Evolutionary conservation across 2,888 invertebrate genomes (phyloP).

Genomic region (Penaeus monodon): DNA sequence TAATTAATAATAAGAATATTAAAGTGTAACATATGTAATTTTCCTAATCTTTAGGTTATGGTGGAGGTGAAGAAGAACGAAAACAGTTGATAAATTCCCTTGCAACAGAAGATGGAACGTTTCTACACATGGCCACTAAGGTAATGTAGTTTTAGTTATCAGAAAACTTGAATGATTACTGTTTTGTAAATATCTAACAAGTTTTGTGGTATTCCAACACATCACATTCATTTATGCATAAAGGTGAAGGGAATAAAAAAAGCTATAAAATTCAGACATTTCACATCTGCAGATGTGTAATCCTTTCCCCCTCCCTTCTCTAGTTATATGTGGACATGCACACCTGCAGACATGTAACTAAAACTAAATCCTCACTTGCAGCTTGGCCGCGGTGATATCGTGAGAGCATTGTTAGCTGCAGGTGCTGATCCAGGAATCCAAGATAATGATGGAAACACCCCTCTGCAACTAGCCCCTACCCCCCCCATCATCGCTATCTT

Average conservation of each 20-base stretch:
- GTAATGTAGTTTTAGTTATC: conserved; percentile 68
- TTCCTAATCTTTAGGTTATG: conserved; percentile 66
- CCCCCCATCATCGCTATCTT: conserved; percentile 74
- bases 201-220: too few relatives aligned
- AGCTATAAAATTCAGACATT: too few relatives aligned
- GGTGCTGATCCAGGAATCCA: conserved; percentile 76
- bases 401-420: conserved; percentile 74
- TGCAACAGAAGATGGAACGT: conserved; percentile 73
- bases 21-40: too few relatives aligned
- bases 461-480: conserved; percentile 73
- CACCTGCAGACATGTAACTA: too few relatives aligned
- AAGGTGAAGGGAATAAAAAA: too few relatives aligned
- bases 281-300: too few relatives aligned
- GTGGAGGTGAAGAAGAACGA: conserved; percentile 69
- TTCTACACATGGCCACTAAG: conserved; percentile 75
- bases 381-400: conserved; percentile 74
- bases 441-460: conserved; percentile 74
- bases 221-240: too few relatives aligned
- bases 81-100: conserved; percentile 72
- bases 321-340: too few relatives aligned
- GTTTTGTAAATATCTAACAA: background rate
- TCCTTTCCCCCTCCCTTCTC: too few relatives aligned
- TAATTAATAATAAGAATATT: too few relatives aligned
- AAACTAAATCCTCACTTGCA: conserved; percentile 66
- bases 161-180: background rate